Conservation (phyloP, 2,888 invertebrate species). For the Noctua janthina region DNA sequence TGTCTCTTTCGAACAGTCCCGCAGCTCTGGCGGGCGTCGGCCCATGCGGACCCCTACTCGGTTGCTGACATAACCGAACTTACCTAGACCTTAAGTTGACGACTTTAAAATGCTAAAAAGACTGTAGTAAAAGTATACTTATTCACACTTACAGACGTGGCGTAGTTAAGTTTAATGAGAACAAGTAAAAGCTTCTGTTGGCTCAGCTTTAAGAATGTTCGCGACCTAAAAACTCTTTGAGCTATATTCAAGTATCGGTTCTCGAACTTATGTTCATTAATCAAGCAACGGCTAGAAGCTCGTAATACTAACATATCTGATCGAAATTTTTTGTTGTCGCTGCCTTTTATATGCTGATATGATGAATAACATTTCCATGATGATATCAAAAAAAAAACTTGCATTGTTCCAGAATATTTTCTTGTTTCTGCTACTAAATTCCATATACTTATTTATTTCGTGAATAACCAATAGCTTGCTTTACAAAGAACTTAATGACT, state of each 20-base stretch:
- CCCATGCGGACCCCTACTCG: too few species aligned
- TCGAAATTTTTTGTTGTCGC: constrained; percentile 40
- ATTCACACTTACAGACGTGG: constrained; percentile 69
- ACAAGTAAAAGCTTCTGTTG: constrained; percentile 71
- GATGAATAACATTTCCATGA: background rate
- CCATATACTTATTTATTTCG: background rate
- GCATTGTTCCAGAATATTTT: background rate
- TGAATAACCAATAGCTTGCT: background rate
- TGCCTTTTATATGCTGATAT: constrained; percentile 5
- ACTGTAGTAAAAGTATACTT: constrained; percentile 61
- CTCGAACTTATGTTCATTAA: constrained; percentile 84
- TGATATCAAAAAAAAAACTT: too few species aligned
- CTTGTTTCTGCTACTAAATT: background rate
- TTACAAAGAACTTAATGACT: background rate
- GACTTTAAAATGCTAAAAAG: constrained; percentile 32
- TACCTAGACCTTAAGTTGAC: background rate
- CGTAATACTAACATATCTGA: constrained; percentile 70
- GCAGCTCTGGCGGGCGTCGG: too few species aligned
- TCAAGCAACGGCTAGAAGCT: constrained; percentile 76
- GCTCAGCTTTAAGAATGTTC: constrained; percentile 79
- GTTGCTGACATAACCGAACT: background rate
- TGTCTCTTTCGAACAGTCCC: too few species aligned
- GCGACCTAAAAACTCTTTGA: constrained; percentile 84
- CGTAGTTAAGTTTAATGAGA: constrained; percentile 78
- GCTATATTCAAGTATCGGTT: constrained; percentile 80